These are phyloP conservation scores for Campoletis raptor DNA, from an alignment of 2,888 invertebrate species.

Conservation along the genomic window DNA sequence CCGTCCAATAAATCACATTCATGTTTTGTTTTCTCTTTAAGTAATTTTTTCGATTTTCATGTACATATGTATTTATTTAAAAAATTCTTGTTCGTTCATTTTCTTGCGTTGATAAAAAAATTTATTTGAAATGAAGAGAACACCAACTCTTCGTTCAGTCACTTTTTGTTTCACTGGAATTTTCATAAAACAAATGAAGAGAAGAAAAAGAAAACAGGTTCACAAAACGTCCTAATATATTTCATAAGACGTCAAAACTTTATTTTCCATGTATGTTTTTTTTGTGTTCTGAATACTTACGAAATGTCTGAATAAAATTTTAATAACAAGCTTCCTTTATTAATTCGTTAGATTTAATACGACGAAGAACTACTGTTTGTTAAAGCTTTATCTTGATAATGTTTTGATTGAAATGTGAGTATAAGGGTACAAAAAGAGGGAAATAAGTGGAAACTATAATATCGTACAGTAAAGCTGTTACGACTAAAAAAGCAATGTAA, in stretches of 20 bases:
- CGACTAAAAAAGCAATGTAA: conserved; percentile 49
- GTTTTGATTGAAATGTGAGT: conserved; percentile 33
- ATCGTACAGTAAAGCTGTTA: conserved; percentile 36
- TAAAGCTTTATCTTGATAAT: conserved; percentile 22
- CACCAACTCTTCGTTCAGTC: background rate
- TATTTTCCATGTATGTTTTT: background rate
- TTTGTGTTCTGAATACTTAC: background rate
- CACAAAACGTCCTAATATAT: background rate
- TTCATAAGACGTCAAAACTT: background rate
- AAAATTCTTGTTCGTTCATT: background rate
- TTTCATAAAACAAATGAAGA: background rate
- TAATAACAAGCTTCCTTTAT: background rate
- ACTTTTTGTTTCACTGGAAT: background rate
- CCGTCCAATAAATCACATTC: conserved; percentile 7
- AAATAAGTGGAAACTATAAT: conserved; percentile 1
- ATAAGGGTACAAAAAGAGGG: conserved; percentile 13
- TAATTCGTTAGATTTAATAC: background rate
- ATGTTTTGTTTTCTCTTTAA: background rate
- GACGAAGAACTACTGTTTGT: background rate
- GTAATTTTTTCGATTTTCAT: background rate
- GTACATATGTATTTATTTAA: background rate
- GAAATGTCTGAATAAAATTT: background rate
- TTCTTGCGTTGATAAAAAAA: background rate
- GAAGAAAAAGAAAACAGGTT: background rate
- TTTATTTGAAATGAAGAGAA: background rate